Evolutionary conservation across 2,888 invertebrate species (phyloP).

Genomic region (Drosophila pseudotalamancana): DNA sequence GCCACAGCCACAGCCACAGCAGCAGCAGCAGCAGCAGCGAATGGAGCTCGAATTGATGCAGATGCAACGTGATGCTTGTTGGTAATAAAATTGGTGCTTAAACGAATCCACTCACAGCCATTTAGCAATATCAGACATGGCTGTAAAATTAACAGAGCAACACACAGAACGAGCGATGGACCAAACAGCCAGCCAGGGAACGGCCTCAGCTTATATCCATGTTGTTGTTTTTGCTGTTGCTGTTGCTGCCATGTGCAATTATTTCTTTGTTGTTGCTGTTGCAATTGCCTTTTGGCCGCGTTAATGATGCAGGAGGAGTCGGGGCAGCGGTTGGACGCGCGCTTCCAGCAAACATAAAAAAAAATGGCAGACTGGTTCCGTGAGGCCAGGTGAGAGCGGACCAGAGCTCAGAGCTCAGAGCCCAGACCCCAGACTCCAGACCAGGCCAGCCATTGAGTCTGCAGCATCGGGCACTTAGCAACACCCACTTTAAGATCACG

Average conservation of each 20-base stretch:
- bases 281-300: conserved; percentile 57
- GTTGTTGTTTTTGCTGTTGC: conserved; percentile 11
- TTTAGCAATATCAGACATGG: conserved; percentile 82
- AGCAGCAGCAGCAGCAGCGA: conserved; percentile 37
- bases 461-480: conserved; percentile 70
- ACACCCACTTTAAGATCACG: conserved; percentile 76
- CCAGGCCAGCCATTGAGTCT: conserved; percentile 75
- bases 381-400: neutral
- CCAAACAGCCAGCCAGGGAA: conserved; percentile 33
- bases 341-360: conserved; percentile 47
- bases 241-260: conserved; percentile 57
- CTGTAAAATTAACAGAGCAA: conserved; percentile 80
- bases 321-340: conserved; percentile 27
- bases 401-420: no score
- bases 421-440: no score
- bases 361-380: conserved; percentile 75
- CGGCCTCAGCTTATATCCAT: conserved; percentile 57
- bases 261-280: conserved; percentile 45
- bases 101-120: conserved; percentile 83
- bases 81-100: conserved; percentile 83
- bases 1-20: conserved; percentile 46
- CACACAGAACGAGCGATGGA: conserved; percentile 61
- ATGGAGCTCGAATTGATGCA: conserved; percentile 64
- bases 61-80: conserved; percentile 80
- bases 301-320: conserved; percentile 72